Evolutionary conservation across 2,797 vertebrate genomes (phyloP).

Genomic region (Oreochromis grahami): DNA sequence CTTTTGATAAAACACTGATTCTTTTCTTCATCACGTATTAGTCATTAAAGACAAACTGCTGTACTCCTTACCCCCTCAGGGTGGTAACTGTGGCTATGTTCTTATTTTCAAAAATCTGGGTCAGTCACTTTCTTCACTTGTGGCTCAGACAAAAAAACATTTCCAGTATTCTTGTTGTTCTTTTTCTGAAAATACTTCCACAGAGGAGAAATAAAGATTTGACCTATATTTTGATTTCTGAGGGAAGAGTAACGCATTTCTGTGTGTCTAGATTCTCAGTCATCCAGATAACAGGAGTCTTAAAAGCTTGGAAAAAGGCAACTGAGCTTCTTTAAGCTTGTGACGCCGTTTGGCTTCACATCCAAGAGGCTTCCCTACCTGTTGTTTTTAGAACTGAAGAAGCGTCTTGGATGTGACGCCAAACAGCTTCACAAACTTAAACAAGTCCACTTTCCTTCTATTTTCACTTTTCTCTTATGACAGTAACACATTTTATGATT

Average conservation of each 20-base stretch:
- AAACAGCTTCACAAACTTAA: not conserved
- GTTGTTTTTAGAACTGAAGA: not conserved
- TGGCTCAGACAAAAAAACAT: not conserved
- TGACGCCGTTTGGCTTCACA: not conserved
- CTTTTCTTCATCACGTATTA: not conserved
- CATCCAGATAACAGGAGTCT: not conserved
- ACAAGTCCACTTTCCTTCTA: not conserved
- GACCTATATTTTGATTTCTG: not conserved
- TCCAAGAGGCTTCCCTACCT: not conserved
- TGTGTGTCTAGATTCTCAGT: not conserved
- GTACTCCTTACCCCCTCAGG: not conserved
- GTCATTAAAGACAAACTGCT: not conserved
- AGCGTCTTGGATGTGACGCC: not conserved
- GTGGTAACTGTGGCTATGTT: not conserved
- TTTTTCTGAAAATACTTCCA: not conserved
- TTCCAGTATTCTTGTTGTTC: not conserved
- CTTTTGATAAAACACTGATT: not conserved
- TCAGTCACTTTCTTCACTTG: not conserved
- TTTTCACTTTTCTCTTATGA: not conserved
- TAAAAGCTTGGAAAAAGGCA: not conserved
- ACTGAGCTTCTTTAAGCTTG: not conserved
- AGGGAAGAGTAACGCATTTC: fast-evolving
- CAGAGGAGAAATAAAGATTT: not conserved
- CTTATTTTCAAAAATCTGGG: not conserved
- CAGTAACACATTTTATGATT: not conserved